phyloP scores from a whole-genome alignment of 2,888 invertebrate genomes.

The Cosmia pyralina region DNA sequence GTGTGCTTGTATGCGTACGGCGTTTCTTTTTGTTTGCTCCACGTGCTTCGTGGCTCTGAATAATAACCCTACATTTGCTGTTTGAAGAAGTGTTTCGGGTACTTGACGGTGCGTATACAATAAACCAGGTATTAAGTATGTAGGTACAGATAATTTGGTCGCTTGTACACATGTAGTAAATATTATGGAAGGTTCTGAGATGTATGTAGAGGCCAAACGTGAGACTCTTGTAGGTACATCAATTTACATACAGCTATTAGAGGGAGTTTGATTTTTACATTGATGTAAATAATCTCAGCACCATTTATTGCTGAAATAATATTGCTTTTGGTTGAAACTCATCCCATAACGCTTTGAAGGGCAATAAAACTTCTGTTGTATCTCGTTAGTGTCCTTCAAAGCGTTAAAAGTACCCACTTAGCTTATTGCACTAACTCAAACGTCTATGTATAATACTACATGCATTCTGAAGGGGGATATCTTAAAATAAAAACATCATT shows the following conservation, averaged over 20 bases:
- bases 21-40: constrained; percentile 67
- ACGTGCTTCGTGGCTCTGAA: constrained; percentile 72
- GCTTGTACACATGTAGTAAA: constrained; percentile 8
- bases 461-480: neutral
- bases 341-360: no score
- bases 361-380: no score
- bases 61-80: constrained; percentile 69
- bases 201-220: constrained; percentile 22
- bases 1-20: constrained; percentile 42
- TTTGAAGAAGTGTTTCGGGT: constrained; percentile 68
- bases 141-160: constrained; percentile 24
- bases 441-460: neutral
- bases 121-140: constrained; percentile 10
- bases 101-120: constrained; percentile 15
- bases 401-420: neutral
- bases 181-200: constrained; percentile 3
- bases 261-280: neutral
- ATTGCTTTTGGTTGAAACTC: neutral
- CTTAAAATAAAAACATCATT: no score
- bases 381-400: no score
- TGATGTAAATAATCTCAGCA: neutral
- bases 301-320: neutral
- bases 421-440: neutral
- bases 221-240: constrained; percentile 12
- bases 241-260: constrained; percentile 21